Evolutionary conservation across 2,888 invertebrate species (phyloP), one percentile per base, ranked within the genome.

Genomic region (Dryadula phaetusa): DNA sequence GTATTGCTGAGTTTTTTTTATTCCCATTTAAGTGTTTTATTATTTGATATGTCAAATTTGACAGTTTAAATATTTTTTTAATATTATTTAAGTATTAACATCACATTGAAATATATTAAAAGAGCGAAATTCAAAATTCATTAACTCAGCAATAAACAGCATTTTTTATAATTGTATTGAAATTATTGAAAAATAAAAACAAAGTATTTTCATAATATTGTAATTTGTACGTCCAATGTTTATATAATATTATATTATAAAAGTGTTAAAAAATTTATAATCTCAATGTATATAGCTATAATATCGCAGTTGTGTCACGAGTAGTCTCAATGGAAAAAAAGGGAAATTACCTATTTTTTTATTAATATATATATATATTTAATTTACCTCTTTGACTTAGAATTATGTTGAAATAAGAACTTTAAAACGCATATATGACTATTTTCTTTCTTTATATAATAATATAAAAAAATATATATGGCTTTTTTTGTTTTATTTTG

Each of bases 161-260:
- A 44, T 60, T 44, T 42, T 42, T 28, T 86, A 82, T 80, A 80
- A 82, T 80, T 81, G 63, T 76, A 78, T 76, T 78, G 75, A 80
- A 80, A 78, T 76, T 77, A 79, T 78, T 77, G 70, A 72, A 64
- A 75, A 75, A 78, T 25, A 52, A 28, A 28, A 52, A 32, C 52
- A 16, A 52, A 81, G 79, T 86, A 85, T 83, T 88, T 88, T 90
- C 87, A 81, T 87, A 86, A 82, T 82, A 83, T 82, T 83, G 77
- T 80, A 81, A 81, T 83, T 83, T 79, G 75, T 84, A 88, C 90
- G 91, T 92, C 91, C 92, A 90, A 83, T 66, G 58, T 64, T 34
- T 62, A 66, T 85, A 87, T 52, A 28, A 52, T 76, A 78, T 32
- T 62, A 86, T 82, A 85, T 82, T 76, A 77, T 78, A 78, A 79